phyloP scores from a whole-genome alignment of 2,797 vertebrate genomes.

The Enteromius radiatus region DNA sequence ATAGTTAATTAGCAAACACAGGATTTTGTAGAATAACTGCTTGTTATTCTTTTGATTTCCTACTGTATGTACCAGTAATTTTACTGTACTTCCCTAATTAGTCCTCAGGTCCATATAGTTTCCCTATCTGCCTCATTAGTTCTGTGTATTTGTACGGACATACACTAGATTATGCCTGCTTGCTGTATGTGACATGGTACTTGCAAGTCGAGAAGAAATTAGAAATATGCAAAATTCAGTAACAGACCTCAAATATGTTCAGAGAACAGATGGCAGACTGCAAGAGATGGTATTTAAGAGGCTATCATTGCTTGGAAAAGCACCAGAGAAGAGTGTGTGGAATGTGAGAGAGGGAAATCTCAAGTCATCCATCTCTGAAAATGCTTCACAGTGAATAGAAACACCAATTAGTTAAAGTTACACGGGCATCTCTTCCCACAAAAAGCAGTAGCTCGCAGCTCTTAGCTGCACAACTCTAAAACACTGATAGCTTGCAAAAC shows the following conservation, averaged over 20 bases:
- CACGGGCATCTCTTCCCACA: constrained; percentile 1
- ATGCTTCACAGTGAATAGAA: constrained; percentile 13
- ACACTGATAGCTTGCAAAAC: constrained; percentile 25
- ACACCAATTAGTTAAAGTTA: constrained; percentile 20
- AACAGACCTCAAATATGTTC: constrained; percentile 6
- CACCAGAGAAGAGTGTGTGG: constrained; percentile 22
- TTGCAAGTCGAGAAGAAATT: background rate
- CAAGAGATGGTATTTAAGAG: constrained; percentile 31
- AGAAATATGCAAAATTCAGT: constrained; percentile 3
- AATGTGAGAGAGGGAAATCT: constrained; percentile 43
- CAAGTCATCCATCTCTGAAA: constrained; percentile 32
- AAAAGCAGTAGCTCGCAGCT: background rate
- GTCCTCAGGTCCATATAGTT: background rate
- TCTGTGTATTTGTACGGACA: background rate
- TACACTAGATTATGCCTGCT: background rate
- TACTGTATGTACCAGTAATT: background rate
- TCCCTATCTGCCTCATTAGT: background rate
- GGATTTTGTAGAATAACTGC: background rate
- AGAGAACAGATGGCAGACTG: constrained; percentile 44
- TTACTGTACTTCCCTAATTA: background rate
- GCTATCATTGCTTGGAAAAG: constrained; percentile 37
- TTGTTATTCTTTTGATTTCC: background rate
- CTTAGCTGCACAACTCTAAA: constrained; percentile 4
- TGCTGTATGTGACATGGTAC: constrained; percentile 5
- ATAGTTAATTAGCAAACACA: background rate